phyloP scores from a whole-genome alignment of 2,113 vertebrate species.

The Pithys albifrons region DNA sequence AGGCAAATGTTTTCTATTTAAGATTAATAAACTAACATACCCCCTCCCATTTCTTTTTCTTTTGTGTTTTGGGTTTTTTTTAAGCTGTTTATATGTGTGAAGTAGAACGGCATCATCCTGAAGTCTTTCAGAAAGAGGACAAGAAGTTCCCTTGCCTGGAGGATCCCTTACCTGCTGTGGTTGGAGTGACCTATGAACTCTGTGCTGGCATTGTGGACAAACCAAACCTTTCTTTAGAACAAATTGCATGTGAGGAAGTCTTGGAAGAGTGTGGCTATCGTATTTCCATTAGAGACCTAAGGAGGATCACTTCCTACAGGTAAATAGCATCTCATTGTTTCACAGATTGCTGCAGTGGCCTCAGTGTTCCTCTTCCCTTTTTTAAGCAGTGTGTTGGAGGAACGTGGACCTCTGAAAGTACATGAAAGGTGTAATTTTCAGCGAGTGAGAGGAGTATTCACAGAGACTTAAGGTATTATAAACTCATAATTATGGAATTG shows the following conservation, averaged over 20 bases:
- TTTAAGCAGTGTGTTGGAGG: background rate
- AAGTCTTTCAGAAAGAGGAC: constrained; percentile 64
- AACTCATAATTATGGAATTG: background rate
- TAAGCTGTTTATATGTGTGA: constrained; percentile 90
- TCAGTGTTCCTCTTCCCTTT: background rate
- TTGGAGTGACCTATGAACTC: constrained; percentile 88
- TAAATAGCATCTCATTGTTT: constrained; percentile 33
- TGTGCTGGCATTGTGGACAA: constrained; percentile 93
- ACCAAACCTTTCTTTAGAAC: constrained; percentile 85
- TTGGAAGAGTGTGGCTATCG: constrained; percentile 92
- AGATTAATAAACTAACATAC: background rate
- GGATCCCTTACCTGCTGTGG: constrained; percentile 74
- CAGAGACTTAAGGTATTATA: background rate
- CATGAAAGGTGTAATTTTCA: background rate
- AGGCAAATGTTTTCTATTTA: background rate
- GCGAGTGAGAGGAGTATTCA: background rate
- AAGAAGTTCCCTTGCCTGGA: background rate
- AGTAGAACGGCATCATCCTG: constrained; percentile 77
- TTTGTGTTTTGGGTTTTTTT: background rate
- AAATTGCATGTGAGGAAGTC: constrained; percentile 87
- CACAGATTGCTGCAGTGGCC: background rate
- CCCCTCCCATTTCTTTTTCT: background rate
- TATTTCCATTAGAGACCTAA: constrained; percentile 76
- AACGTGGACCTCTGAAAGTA: background rate
- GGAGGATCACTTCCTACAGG: constrained; percentile 88